Conservation (phyloP, 2,113 vertebrate genomes). For the Marcusenius ussheri region DNA sequence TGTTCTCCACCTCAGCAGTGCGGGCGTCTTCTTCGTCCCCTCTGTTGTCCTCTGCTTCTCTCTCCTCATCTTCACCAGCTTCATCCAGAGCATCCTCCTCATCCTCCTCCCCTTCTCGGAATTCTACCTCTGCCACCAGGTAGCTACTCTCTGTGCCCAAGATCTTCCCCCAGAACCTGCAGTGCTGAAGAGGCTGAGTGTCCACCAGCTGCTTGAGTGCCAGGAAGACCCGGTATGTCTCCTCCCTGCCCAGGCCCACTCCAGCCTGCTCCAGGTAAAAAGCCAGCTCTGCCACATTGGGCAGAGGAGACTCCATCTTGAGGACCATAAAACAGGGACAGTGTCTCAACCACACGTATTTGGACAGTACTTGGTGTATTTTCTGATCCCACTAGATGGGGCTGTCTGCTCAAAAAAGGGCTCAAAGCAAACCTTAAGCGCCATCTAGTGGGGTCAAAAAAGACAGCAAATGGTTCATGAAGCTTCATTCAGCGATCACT, state of each 20-base stretch:
- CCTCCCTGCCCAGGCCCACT: slow-evolving; percentile 73
- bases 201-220: slow-evolving; percentile 77
- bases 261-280: slow-evolving; percentile 88
- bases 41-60: slow-evolving; percentile 24
- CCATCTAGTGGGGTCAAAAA: not conserved
- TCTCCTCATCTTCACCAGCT: slow-evolving; percentile 37
- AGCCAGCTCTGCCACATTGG: slow-evolving; percentile 76
- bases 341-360: not conserved
- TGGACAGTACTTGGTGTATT: not conserved
- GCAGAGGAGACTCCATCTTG: slow-evolving; percentile 67
- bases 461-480: not conserved
- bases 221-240: slow-evolving; percentile 77
- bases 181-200: slow-evolving; percentile 65
- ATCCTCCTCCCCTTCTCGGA: slow-evolving; percentile 70
- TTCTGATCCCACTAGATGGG: not conserved
- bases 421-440: not conserved
- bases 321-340: not conserved
- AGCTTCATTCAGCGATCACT: not conserved
- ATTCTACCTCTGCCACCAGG: slow-evolving; percentile 78
- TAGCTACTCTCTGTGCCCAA: slow-evolving; percentile 77
- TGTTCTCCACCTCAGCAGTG: slow-evolving; percentile 33
- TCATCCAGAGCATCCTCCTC: slow-evolving; percentile 60
- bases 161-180: slow-evolving; percentile 91
- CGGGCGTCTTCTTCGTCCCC: slow-evolving; percentile 36
- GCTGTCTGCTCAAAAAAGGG: not conserved